Base-by-base conservation (phyloP, 2,113 vertebrate genomes). In the Rutilus rutilus region DNA sequence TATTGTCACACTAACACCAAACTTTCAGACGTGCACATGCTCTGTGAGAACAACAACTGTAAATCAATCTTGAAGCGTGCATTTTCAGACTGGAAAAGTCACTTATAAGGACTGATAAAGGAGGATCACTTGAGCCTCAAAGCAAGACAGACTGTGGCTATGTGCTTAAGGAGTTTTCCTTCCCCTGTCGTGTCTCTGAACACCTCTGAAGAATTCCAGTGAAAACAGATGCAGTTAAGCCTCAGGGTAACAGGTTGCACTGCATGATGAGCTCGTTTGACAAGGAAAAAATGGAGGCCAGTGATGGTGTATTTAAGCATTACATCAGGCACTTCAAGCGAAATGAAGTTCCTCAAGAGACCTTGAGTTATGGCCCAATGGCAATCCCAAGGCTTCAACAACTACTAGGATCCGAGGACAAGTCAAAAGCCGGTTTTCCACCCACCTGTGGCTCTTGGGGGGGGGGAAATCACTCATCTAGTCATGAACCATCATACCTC, bases 391-490 rank as follows among this genome's bases (percentile, higher is more conserved):
- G 17, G 25, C 62, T 52, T 50, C 6, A 54, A 8, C n/a, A 30
- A 33, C 74, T 8, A 52, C 42, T 52, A 52, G 6, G 45, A 82
- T 67, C 10, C 50, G 6, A 67, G 65, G 12, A 50, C 21, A 42
- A 83, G 81, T 33, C 69, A 54, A 47, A 42, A 65, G 42, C 82
- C 23, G 82, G 65, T 73, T 83, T 83, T 83, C 60, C 45, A 82
- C 42, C 25, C 11, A 54, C 17, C 62, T 33, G 27, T 50, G 17
- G 60, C 42, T 69, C 8, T 65, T n/a, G n/a, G 47, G 54, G 50
- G 15, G 14, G 14, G 54, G 45, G n/a, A 57, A 57, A 57, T 57
- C 82, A 73, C 23, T 83, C 82, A 83, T 73, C 23, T 83, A 59
- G 80, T 82, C 45, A 82, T 54, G 17, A 23, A 82, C 25, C 17